Evolutionary conservation across 2,113 vertebrate species (phyloP), one percentile per base, ranked within the genome.

Genomic region (Caretta caretta): DNA sequence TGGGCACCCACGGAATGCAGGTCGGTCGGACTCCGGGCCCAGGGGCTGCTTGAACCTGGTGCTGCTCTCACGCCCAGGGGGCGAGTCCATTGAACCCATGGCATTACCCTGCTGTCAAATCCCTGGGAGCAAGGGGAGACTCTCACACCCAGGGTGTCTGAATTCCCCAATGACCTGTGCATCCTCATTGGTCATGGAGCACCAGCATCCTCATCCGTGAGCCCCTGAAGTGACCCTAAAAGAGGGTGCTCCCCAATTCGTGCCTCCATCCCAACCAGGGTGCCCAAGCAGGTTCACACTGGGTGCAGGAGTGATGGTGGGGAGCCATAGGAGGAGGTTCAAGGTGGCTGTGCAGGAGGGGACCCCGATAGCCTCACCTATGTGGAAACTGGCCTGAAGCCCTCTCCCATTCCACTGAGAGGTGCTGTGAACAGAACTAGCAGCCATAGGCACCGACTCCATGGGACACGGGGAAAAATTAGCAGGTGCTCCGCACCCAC

Each of bases 351-450:
- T 59, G 57, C 57, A 59, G 57, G 57, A 76, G 31, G n/a, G 31
- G 38, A 42, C 10, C n/a, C 51, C 79, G 7, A 11, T 14, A 24
- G 3, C 35, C 29, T 59, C 27, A 31, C 57, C 57, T 25, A 7
- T 50, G 20, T 65, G 16, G 46, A 24, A 10, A 10, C 4, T n/a
- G 48, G 17, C 20, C 10, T 8, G 80, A 6, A 27, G 4, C 53
- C 5, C 56, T 83, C 10, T 35, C 42, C 59, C 35, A 46, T 5
- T 54, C 29, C 42, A 9, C 24, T 14, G 1, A 1, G 0, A 35
- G 9, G 6, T 50, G 8, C 48, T 80, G 62, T 83, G 49, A n/a
- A 3, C 0, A 0, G 4, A 8, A 6, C 57, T 5, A 13, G 27
- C 53, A 54, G 20, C 20, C 53, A 4, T 5, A 42, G 42, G 42